phyloP scores from a whole-genome alignment of 1,140 invertebrate species.

The Pseudobourletiella spinata region DNA sequence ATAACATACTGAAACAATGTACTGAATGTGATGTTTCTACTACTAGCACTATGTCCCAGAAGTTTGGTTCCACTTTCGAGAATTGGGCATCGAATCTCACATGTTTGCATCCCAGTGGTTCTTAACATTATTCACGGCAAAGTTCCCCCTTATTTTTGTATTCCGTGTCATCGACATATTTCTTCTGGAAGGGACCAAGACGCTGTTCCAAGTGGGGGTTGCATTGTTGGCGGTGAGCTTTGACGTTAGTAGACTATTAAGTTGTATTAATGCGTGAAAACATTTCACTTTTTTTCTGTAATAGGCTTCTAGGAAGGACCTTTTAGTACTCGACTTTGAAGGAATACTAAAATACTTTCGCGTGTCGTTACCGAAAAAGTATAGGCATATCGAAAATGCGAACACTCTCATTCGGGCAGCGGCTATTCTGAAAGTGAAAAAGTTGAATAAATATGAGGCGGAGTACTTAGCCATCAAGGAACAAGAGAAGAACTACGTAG shows the following conservation, averaged over 20 bases:
- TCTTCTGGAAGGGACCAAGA: conserved; percentile 84
- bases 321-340: conserved; percentile 94
- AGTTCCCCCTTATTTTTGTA: conserved; percentile 94
- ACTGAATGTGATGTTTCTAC: no score
- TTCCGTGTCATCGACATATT: conserved; percentile 97
- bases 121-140: conserved; percentile 93
- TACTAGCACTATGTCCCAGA: neutral
- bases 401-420: conserved; percentile 73
- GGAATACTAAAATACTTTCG: conserved; percentile 84
- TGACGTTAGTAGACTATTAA: no score
- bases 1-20: neutral
- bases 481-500: conserved; percentile 47
- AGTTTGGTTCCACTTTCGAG: conserved; percentile 66
- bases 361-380: conserved; percentile 92
- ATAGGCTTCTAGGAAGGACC: conserved; percentile 75
- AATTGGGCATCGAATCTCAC: conserved; percentile 88
- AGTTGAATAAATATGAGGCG: conserved; percentile 90
- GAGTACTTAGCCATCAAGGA: conserved; percentile 77
- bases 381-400: conserved; percentile 79
- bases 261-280: no score
- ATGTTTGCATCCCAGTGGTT: conserved; percentile 99
- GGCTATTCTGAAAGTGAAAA: conserved; percentile 84
- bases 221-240: conserved; percentile 71
- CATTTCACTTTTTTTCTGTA: no score
- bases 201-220: conserved; percentile 90